Conservation (phyloP, 2,113 vertebrate species). For the Oplegnathus fasciatus region DNA sequence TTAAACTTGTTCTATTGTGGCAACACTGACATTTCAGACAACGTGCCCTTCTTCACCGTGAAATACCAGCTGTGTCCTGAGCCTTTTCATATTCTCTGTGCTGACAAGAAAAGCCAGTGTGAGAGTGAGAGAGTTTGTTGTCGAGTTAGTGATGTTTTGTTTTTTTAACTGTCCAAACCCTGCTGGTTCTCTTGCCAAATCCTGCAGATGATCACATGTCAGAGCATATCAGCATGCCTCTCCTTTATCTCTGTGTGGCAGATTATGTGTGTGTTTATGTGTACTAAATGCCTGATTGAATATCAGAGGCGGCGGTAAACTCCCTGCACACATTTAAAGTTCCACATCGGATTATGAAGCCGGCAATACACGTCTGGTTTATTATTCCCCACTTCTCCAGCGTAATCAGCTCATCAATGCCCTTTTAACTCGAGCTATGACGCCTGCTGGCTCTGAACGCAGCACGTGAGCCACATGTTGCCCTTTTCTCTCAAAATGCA, state of each 20-base stretch:
- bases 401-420: slow-evolving; percentile 18
- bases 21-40: slow-evolving; percentile 26
- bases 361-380: slow-evolving; percentile 1
- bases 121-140: neutral
- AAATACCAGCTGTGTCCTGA: slow-evolving; percentile 13
- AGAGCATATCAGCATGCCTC: neutral
- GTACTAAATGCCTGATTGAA: slow-evolving; percentile 29
- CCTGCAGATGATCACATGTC: slow-evolving; percentile 13
- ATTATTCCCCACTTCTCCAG: slow-evolving; percentile 4
- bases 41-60: neutral
- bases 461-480: slow-evolving; percentile 12
- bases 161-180: neutral
- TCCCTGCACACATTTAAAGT: slow-evolving; percentile 3
- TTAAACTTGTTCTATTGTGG: neutral
- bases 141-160: neutral
- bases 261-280: slow-evolving; percentile 15
- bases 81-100: neutral
- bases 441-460: neutral
- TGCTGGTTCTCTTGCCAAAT: neutral
- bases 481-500: slow-evolving; percentile 20
- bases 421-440: slow-evolving; percentile 9
- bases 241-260: slow-evolving; percentile 12
- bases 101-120: neutral
- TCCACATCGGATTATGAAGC: slow-evolving; percentile 13
- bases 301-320: slow-evolving; percentile 29